Evolutionary conservation across 2,888 invertebrate species (phyloP).

Genomic region (Isoperla grammatica): DNA sequence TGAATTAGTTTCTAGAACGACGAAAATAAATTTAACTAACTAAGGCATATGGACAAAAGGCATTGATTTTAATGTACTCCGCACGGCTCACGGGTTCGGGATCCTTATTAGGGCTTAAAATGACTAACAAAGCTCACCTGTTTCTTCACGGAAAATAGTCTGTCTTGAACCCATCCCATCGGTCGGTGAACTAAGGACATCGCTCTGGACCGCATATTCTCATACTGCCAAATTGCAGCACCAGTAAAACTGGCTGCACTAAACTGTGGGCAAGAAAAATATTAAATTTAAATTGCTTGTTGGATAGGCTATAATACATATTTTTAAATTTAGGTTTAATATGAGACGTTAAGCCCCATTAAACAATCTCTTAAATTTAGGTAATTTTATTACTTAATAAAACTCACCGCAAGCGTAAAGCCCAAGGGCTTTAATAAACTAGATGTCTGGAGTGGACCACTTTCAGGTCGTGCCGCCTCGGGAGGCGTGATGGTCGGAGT

Average conservation of each 20-base stretch:
- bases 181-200: slow-evolving; percentile 29
- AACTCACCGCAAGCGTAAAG: background rate
- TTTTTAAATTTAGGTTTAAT: no score
- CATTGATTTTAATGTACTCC: no score
- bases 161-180: slow-evolving; percentile 20
- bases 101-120: no score
- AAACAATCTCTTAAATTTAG: no score
- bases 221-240: slow-evolving; percentile 86
- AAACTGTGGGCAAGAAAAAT: slow-evolving; percentile 54
- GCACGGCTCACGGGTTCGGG: no score
- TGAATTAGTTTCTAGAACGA: no score
- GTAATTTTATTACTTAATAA: no score
- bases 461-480: background rate
- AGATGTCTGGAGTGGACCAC: background rate
- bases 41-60: no score
- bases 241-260: slow-evolving; percentile 63
- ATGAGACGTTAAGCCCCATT: no score
- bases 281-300: no score
- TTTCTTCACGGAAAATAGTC: background rate
- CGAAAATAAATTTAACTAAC: no score
- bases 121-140: background rate
- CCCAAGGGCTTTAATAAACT: background rate
- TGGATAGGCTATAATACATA: no score
- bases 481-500: background rate
- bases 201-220: slow-evolving; percentile 48